Conservation (phyloP, 2,888 invertebrate species). For the Pocota personata region DNA sequence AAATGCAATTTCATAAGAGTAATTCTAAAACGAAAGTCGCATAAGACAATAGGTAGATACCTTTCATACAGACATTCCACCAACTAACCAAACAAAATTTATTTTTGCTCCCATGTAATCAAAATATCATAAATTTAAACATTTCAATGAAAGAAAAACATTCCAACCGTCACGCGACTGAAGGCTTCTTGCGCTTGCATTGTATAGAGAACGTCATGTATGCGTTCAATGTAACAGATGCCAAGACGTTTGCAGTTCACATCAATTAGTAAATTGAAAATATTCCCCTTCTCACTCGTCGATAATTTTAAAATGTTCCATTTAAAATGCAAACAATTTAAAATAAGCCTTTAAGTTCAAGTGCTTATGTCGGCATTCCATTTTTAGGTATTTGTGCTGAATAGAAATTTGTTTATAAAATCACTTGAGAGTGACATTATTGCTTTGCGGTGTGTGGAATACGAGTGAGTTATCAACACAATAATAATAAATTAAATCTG, state of each 20-base stretch:
- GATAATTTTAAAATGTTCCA: neutral
- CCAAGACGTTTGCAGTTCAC: neutral
- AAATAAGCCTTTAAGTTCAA: slow-evolving; percentile 26
- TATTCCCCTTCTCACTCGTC: neutral
- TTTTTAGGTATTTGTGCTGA: neutral
- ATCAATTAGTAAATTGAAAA: neutral
- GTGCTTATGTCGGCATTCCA: slow-evolving; percentile 37
- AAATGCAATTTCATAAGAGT: too few relatives aligned
- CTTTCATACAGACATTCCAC: neutral
- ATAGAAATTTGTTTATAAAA: slow-evolving; percentile 25
- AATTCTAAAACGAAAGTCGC: too few relatives aligned
- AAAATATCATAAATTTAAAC: slow-evolving; percentile 19
- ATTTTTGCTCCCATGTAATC: slow-evolving; percentile 7
- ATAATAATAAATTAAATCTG: neutral
- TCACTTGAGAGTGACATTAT: slow-evolving; percentile 9
- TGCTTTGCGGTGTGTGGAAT: neutral
- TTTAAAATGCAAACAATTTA: slow-evolving; percentile 32
- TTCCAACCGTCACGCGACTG: slow-evolving; percentile 1
- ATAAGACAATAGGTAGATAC: too few relatives aligned
- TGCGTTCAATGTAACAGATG: neutral
- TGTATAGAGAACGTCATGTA: too few relatives aligned
- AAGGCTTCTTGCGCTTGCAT: neutral
- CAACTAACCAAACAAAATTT: neutral
- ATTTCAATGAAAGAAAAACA: slow-evolving; percentile 15
- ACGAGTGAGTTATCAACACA: neutral